phyloP scores from a whole-genome alignment of 2,113 vertebrate genomes.

The Athene cunicularia region DNA sequence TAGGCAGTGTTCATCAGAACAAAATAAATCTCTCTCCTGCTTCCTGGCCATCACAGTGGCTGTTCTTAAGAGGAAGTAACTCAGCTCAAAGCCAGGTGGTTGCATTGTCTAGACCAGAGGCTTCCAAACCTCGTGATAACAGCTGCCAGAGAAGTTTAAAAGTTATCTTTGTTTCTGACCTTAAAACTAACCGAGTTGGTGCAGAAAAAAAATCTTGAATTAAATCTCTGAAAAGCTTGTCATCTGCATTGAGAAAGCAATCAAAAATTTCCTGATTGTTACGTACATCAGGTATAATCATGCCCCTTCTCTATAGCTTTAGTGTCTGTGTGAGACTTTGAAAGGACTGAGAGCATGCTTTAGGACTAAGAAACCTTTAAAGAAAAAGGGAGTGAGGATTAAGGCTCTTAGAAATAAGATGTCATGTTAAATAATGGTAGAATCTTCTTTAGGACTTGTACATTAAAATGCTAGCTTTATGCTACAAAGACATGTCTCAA shows the following conservation, averaged over 20 bases:
- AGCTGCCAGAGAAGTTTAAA: background rate
- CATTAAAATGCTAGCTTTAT: background rate
- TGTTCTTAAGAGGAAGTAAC: background rate
- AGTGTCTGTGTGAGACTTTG: background rate
- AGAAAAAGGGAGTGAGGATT: background rate
- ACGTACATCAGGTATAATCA: background rate
- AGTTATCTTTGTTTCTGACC: background rate
- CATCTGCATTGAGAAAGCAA: background rate
- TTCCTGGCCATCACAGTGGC: background rate
- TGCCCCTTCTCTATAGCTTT: background rate
- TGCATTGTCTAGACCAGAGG: background rate
- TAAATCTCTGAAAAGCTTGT: background rate
- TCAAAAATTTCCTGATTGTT: background rate
- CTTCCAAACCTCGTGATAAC: background rate
- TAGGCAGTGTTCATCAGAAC: background rate
- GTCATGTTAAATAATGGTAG: background rate
- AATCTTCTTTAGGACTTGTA: background rate
- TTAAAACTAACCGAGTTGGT: background rate
- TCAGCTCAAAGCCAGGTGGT: background rate
- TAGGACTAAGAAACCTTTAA: background rate
- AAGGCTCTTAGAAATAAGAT: background rate
- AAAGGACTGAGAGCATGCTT: background rate
- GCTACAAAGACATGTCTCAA: background rate
- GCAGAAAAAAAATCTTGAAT: background rate
- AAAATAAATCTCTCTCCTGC: background rate